Percentiles rank a stretch among this genome's conserved stretches.
Conservation (phyloP, 2,797 vertebrate genomes). For the Rhabdomys pumilio region DNA sequence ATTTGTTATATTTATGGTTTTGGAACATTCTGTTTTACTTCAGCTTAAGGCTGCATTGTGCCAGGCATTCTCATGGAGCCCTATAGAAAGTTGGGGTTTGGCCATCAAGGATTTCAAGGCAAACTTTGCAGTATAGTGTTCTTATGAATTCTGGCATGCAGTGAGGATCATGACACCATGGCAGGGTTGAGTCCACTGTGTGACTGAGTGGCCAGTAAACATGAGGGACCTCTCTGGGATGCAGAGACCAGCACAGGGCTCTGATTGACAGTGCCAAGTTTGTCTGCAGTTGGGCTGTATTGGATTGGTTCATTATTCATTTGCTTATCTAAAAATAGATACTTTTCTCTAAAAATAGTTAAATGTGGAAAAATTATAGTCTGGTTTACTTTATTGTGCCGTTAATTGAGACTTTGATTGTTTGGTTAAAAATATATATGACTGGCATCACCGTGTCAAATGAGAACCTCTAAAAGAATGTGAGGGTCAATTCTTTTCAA, state of each 20-base stretch:
- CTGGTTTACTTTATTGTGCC: not conserved
- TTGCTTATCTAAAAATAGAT: constrained; percentile 29
- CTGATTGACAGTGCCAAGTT: not conserved
- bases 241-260: not conserved
- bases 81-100: not conserved
- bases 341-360: not conserved
- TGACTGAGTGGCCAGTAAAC: not conserved
- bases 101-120: not conserved
- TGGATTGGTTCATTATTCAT: not conserved
- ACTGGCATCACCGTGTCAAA: not conserved
- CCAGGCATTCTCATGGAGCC: not conserved
- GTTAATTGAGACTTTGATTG: not conserved
- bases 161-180: accelerated
- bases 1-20: not conserved
- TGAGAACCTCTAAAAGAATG: not conserved
- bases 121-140: not conserved
- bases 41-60: not conserved
- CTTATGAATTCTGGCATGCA: not conserved
- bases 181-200: not conserved
- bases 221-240: accelerated
- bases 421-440: constrained; percentile 35
- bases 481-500: constrained; percentile 44
- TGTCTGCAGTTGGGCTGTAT: not conserved
- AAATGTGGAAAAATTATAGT: not conserved
- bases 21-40: not conserved